Conservation (phyloP, 2,113 vertebrate genomes). For the Anser brachyrhynchus region DNA sequence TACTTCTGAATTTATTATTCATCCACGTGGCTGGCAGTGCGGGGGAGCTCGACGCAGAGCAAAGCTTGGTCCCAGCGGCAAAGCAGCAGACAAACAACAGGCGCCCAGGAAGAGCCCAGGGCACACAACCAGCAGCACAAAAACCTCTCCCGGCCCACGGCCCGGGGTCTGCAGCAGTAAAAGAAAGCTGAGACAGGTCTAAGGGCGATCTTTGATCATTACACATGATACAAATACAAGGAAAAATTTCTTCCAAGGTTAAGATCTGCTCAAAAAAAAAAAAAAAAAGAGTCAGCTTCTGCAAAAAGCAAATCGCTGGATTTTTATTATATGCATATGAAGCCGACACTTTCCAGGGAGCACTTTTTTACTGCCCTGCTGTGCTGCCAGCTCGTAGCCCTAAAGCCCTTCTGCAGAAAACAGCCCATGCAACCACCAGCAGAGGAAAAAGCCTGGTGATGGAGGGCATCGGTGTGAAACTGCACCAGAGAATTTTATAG, state of each 20-base stretch:
- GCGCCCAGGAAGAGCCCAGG: not conserved
- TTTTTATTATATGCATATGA: not conserved
- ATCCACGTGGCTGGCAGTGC: not conserved
- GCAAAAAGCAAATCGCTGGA: not conserved
- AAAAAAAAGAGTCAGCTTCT: not conserved
- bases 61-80: not conserved
- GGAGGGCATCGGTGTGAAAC: not conserved
- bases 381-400: not conserved
- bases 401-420: not conserved
- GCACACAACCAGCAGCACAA: not conserved
- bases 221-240: not conserved
- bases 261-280: not conserved
- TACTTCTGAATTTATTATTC: constrained; percentile 1
- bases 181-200: not conserved
- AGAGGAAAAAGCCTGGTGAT: not conserved
- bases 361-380: not conserved
- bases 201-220: not conserved
- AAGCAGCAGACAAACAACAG: not conserved
- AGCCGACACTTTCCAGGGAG: not conserved
- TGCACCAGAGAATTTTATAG: not conserved
- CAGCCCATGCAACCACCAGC: not conserved
- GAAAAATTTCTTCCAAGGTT: not conserved
- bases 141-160: not conserved
- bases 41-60: not conserved
- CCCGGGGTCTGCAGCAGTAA: not conserved